These are phyloP conservation scores for Neoarius graeffei DNA, from an alignment of 2,113 vertebrate genomes.

Conservation along the genomic window DNA sequence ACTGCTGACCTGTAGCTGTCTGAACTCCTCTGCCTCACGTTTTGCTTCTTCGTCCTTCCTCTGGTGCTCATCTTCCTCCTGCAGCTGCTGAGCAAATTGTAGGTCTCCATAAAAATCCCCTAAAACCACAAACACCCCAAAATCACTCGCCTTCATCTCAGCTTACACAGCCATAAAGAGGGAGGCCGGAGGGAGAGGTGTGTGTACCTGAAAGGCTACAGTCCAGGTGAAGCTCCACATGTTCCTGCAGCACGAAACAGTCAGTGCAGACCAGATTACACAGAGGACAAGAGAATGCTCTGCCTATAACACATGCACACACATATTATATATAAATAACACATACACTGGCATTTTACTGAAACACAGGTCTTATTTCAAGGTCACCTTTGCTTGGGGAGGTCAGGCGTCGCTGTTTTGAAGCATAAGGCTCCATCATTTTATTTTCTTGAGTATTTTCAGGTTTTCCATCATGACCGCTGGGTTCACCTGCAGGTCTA, in stretches of 20 bases:
- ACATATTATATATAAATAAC: neutral
- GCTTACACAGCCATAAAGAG: neutral
- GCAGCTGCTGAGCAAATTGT: slow-evolving; percentile 79
- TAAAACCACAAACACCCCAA: slow-evolving; percentile 28
- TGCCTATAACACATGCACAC: slow-evolving; percentile 60
- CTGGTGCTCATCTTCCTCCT: slow-evolving; percentile 78
- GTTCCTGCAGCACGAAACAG: slow-evolving; percentile 66
- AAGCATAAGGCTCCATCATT: slow-evolving; percentile 33
- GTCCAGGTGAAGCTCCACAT: slow-evolving; percentile 77
- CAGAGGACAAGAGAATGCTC: slow-evolving; percentile 82
- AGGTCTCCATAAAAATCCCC: slow-evolving; percentile 67
- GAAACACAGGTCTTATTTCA: neutral
- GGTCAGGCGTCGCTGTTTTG: slow-evolving; percentile 52
- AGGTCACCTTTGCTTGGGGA: slow-evolving; percentile 52
- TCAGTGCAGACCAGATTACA: slow-evolving; percentile 77
- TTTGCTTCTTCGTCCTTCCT: slow-evolving; percentile 71
- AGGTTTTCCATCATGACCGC: no score
- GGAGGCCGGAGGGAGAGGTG: neutral
- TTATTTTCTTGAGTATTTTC: neutral
- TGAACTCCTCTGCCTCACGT: slow-evolving; percentile 81
- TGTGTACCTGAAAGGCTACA: slow-evolving; percentile 51
- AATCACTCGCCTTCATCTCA: neutral
- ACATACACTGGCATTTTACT: neutral
- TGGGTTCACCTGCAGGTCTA: neutral
- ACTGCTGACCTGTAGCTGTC: slow-evolving; percentile 82